A percentile compares a stretch with the other conserved stretches of the same genome.
Conservation (phyloP, 2,113 vertebrate genomes). For the Oryzias javanicus region DNA sequence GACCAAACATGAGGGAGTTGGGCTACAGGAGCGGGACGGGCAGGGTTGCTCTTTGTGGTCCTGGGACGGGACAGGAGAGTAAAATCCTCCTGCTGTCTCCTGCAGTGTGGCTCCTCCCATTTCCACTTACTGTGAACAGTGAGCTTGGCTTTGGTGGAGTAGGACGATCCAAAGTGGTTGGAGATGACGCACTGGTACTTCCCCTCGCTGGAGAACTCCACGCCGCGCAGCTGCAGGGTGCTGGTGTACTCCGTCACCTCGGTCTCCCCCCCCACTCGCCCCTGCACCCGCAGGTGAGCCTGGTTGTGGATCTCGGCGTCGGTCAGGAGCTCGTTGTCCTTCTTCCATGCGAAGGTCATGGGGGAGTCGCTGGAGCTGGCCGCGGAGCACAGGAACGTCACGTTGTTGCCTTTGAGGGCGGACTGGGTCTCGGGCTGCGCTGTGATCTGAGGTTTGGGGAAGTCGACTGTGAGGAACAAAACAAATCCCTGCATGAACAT, state of each 20-base stretch:
- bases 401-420: conserved; percentile 89
- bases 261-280: conserved; percentile 60
- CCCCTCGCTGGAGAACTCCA: conserved; percentile 90
- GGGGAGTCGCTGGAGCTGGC: conserved; percentile 97
- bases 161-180: conserved; percentile 96
- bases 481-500: too few species aligned
- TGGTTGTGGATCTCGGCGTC: conserved; percentile 93
- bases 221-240: conserved; percentile 84
- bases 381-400: conserved; percentile 92
- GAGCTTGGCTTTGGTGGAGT: conserved; percentile 93
- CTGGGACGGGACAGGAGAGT: too few species aligned
- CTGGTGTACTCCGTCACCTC: conserved; percentile 95
- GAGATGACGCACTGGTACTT: conserved; percentile 98
- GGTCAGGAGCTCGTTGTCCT: conserved; percentile 90
- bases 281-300: conserved; percentile 86
- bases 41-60: too few species aligned
- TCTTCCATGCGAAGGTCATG: conserved; percentile 98
- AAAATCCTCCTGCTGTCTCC: too few species aligned
- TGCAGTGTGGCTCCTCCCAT: neutral
- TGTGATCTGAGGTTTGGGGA: conserved; percentile 96
- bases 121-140: conserved; percentile 91
- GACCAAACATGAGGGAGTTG: too few species aligned
- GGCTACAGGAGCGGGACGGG: too few species aligned
- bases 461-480: conserved; percentile 82
- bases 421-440: conserved; percentile 95